Percentiles rank a stretch among this genome's conserved stretches.
phyloP scores from a whole-genome alignment of 2,113 vertebrate genomes.

The Lophochroa leadbeateri region DNA sequence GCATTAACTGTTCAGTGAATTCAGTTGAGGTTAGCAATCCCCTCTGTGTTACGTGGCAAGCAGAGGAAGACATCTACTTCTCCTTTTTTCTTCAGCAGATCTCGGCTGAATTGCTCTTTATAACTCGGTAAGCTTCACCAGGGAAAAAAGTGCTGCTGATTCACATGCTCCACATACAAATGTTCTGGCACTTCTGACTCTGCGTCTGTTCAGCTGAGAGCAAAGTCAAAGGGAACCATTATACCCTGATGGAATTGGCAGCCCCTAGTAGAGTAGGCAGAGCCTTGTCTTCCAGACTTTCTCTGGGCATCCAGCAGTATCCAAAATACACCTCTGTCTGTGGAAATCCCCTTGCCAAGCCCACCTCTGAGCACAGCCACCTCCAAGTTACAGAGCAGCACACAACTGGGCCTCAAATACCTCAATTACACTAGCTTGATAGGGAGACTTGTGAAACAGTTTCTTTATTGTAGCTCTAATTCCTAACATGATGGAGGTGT shows the following conservation, averaged over 20 bases:
- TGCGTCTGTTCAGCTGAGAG: not conserved
- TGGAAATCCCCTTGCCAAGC: not conserved
- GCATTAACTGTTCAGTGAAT: not conserved
- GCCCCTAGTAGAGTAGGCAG: not conserved
- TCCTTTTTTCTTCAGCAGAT: not conserved
- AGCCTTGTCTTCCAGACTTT: not conserved
- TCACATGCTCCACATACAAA: not conserved
- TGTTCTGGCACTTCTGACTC: not conserved
- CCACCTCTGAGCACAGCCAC: not conserved
- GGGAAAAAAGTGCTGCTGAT: not conserved
- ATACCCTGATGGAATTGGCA: not conserved
- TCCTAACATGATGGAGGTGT: rapidly evolving
- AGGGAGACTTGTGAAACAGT: not conserved
- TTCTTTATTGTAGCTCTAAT: not conserved
- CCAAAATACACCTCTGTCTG: not conserved
- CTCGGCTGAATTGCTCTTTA: not conserved
- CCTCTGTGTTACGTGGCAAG: not conserved
- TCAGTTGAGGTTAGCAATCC: not conserved
- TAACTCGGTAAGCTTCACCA: not conserved
- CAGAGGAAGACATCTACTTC: not conserved
- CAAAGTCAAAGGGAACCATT: not conserved
- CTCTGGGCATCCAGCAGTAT: not conserved
- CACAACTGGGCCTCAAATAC: not conserved
- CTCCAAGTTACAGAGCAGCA: not conserved
- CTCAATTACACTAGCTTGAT: not conserved